These are phyloP conservation scores for Phortica okadai DNA, from an alignment of 2,888 invertebrate species.

Conservation along the genomic window DNA sequence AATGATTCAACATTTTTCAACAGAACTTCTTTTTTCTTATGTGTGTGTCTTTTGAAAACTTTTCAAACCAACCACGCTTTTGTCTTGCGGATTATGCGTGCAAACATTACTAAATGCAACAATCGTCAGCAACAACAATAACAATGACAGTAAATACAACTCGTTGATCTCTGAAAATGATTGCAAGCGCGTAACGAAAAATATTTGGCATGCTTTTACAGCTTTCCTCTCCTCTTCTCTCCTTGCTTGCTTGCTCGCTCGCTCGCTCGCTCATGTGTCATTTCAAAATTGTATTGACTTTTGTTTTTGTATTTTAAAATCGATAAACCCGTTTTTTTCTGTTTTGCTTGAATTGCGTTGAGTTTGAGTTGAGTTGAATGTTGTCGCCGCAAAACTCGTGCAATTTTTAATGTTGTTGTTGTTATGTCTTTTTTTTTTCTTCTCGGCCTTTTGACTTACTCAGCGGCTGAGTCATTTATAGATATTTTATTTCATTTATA, in stretches of 20 bases:
- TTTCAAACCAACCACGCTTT: too few species aligned
- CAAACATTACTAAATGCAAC: too few species aligned
- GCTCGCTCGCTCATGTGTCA: background rate
- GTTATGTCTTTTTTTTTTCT: background rate
- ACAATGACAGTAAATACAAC: background rate
- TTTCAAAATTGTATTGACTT: background rate
- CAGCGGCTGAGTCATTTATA: background rate
- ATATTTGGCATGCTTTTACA: background rate
- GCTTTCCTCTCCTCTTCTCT: too few species aligned
- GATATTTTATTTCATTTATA: background rate
- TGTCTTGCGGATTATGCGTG: too few species aligned
- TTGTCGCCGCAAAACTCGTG: background rate
- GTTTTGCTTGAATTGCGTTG: too few species aligned
- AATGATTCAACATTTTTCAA: too few species aligned
- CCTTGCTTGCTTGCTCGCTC: background rate
- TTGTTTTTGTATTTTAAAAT: slow-evolving; percentile 14
- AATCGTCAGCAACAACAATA: background rate
- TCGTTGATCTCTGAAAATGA: background rate
- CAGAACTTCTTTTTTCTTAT: too few species aligned
- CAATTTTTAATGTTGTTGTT: background rate
- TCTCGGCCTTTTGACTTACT: background rate
- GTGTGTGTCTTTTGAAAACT: too few species aligned
- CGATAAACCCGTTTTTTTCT: slow-evolving; percentile 26
- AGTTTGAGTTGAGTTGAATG: background rate
- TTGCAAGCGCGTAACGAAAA: slow-evolving; percentile 1